These are phyloP conservation scores for Falco cherrug DNA, from an alignment of 2,797 vertebrate species.

Conservation along the genomic window DNA sequence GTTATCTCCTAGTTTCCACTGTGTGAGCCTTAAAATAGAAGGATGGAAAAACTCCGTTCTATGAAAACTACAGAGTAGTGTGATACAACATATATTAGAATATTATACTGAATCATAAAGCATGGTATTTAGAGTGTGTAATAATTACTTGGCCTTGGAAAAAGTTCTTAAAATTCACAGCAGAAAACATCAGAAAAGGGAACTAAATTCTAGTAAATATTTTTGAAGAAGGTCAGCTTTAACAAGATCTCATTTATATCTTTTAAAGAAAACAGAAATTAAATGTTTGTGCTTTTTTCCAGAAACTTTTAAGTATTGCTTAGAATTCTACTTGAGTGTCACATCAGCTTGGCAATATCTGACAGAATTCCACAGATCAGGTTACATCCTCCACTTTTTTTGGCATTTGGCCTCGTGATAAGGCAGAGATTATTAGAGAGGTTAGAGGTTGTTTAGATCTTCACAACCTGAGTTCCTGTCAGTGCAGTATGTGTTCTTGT, in stretches of 20 bases:
- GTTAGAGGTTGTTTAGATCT: neutral
- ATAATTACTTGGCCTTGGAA: neutral
- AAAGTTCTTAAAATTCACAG: neutral
- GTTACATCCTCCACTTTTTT: neutral
- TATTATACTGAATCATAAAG: neutral
- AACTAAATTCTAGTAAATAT: neutral
- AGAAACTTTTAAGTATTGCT: neutral
- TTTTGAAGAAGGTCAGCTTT: neutral
- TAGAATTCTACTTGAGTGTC: neutral
- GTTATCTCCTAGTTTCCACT: neutral
- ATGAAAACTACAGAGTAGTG: neutral
- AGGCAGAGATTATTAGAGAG: neutral
- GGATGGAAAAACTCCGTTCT: neutral
- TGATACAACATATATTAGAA: neutral
- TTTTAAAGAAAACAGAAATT: neutral
- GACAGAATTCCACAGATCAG: neutral
- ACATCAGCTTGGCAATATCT: neutral
- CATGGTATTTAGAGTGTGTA: neutral
- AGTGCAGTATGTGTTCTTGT: neutral
- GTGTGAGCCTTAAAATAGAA: neutral
- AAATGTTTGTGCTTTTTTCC: neutral
- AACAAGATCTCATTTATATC: neutral
- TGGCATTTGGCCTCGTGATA: neutral
- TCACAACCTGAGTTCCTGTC: neutral
- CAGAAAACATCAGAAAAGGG: neutral